These are phyloP conservation scores for Drosophila neocordata DNA, from an alignment of 1,140 invertebrate genomes.

Conservation along the genomic window DNA sequence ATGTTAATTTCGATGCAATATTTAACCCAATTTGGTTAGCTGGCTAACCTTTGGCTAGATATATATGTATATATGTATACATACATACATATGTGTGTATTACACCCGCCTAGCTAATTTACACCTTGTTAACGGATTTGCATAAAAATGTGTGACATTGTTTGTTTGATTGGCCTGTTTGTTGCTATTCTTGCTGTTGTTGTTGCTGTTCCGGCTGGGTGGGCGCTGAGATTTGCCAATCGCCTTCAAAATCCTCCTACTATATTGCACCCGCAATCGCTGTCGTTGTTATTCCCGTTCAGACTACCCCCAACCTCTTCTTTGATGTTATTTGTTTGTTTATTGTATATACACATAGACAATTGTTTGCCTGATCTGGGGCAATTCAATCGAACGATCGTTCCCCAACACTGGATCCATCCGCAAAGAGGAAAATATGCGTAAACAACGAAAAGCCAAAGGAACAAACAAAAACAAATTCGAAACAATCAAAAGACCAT, in stretches of 20 bases:
- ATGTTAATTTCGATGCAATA: constrained; percentile 22
- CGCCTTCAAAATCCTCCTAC: constrained; percentile 22
- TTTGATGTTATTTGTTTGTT: constrained; percentile 3
- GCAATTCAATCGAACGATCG: neutral
- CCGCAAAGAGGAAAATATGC: constrained; percentile 17
- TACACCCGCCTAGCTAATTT: constrained; percentile 63
- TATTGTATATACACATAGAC: neutral
- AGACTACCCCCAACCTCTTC: neutral
- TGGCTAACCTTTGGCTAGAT: constrained; percentile 54
- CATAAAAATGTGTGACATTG: constrained; percentile 40
- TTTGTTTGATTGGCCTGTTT: neutral
- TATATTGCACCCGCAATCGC: neutral
- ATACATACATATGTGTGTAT: constrained; percentile 13
- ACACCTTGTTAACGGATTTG: constrained; percentile 66
- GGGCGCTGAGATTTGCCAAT: constrained; percentile 31
- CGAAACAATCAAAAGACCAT: constrained; percentile 36
- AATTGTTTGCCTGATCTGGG: constrained; percentile 29
- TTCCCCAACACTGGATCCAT: constrained; percentile 43
- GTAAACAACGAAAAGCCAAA: constrained; percentile 22
- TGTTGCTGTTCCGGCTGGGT: constrained; percentile 36
- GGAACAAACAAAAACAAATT: constrained; percentile 14
- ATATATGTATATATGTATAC: constrained; percentile 15
- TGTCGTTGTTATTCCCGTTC: too few relatives aligned
- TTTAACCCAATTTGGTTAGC: constrained; percentile 45
- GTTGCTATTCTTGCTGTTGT: constrained; percentile 17